Evolutionary conservation across 2,113 vertebrate species (phyloP), one percentile per base, ranked within the genome.

Genomic region (Hemiscyllium ocellatum): DNA sequence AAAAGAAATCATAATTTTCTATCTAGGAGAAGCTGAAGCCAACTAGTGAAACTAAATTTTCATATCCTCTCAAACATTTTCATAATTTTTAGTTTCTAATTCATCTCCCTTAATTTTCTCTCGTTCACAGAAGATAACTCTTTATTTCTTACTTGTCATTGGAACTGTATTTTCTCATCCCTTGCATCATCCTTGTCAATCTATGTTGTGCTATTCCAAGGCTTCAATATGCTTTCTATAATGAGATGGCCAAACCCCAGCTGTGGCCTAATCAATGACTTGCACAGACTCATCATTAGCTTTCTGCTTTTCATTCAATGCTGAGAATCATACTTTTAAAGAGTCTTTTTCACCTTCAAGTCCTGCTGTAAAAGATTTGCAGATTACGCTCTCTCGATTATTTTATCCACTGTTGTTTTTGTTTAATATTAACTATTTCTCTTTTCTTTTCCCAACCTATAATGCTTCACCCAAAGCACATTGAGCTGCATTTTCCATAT

Each of bases 291-390:
- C 33, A 93, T 93, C 61, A 93, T 66, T 61, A 93, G 1, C 61
- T n/a, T 61, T 19, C 37, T 93, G 89, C n/a, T 93, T 91, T 93
- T 37, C 66, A 93, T 66, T 93, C 65, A 93, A 91, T 22, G 17
- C 17, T 33, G 56, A 37, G 15, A 91, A 93, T 93, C n/a, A 8
- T 65, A 66, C 65, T 93, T 37, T 68, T 93, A 19, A 61, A 66
- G 66, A 66, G 2, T 19, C 15, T 22, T 33, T 29, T 61, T 1
- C 26, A 61, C 13, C 52, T 17, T 22, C 61, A 93, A 47, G 17
- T 4, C 61, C 24, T 91, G 52, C 29, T 65, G 33, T 91, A 19
- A 91, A 91, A 65, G 52, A 6, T n/a, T 4, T 93, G 33, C 19
- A 37, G 33, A n/a, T 37, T 29, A 65, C n/a, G 52, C 3, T 47